Evolutionary conservation across 2,797 vertebrate genomes (phyloP).

Genomic region (Pseudochirops cupreus): DNA sequence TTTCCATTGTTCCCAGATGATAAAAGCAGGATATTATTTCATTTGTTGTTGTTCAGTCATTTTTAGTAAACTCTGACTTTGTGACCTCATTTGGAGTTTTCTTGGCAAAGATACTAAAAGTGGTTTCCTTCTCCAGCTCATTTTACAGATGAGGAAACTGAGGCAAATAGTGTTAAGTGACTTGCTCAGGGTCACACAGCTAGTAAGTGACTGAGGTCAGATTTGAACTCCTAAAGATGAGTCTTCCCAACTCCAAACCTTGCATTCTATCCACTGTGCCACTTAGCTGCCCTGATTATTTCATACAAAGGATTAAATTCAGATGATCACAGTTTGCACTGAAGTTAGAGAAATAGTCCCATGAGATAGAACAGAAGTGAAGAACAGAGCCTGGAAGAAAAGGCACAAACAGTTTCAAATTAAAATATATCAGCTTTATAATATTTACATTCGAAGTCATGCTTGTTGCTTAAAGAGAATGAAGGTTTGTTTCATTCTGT

Average conservation of each 20-base stretch:
- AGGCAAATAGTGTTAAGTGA: not conserved
- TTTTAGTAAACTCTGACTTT: not conserved
- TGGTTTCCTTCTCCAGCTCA: not conserved
- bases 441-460: not conserved
- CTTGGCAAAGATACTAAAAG: not conserved
- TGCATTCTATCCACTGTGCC: too few species aligned
- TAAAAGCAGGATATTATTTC: conserved; percentile 35
- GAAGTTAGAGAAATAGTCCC: not conserved
- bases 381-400: conserved; percentile 29
- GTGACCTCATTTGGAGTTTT: not conserved
- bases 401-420: not conserved
- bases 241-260: not conserved
- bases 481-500: not conserved
- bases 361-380: not conserved
- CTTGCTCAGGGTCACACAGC: not conserved
- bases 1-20: conserved; percentile 41
- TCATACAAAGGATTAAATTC: conserved; percentile 35
- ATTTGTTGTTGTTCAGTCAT: conserved; percentile 7
- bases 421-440: not conserved
- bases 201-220: not conserved
- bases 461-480: not conserved
- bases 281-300: conserved; percentile 26
- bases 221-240: not conserved
- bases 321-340: not conserved
- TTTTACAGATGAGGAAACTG: not conserved